A percentile compares a stretch with the other conserved stretches of the same genome.
phyloP scores from a whole-genome alignment of 2,113 vertebrate species.

The Amblyopsis rosae region DNA sequence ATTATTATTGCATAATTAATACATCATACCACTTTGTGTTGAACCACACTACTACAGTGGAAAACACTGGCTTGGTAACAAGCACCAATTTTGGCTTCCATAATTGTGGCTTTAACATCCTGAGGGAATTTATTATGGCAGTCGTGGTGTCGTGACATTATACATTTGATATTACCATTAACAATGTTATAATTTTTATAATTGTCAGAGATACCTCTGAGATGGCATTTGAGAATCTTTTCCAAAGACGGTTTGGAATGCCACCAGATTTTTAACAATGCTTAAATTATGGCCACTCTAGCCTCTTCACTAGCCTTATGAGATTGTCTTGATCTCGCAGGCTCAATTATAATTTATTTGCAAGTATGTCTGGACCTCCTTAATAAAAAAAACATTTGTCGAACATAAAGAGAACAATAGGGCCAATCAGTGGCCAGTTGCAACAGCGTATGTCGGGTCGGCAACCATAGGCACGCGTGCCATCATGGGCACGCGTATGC shows the following conservation, averaged over 20 bases:
- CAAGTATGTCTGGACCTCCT: too few relatives aligned
- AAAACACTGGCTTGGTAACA: background rate
- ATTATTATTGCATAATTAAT: background rate
- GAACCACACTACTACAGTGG: background rate
- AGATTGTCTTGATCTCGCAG: too few relatives aligned
- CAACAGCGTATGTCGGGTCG: too few relatives aligned
- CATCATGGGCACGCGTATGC: too few relatives aligned
- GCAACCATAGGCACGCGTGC: too few relatives aligned
- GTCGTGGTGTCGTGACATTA: background rate
- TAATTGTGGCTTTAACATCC: background rate
- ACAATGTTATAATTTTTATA: background rate
- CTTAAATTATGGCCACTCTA: background rate
- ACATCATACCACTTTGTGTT: background rate
- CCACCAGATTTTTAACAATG: background rate
- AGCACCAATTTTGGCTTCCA: background rate
- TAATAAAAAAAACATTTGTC: too few relatives aligned
- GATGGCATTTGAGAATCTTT: background rate
- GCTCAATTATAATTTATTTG: too few relatives aligned
- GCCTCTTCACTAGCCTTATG: too few relatives aligned
- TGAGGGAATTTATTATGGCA: background rate
- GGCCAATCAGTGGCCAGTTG: too few relatives aligned
- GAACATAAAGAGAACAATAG: too few relatives aligned
- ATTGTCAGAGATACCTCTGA: background rate
- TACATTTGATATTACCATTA: too few relatives aligned
- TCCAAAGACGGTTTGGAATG: background rate